These are phyloP conservation scores for Neelides sp. DNA, from an alignment of 1,140 invertebrate species.

Conservation along the genomic window DNA sequence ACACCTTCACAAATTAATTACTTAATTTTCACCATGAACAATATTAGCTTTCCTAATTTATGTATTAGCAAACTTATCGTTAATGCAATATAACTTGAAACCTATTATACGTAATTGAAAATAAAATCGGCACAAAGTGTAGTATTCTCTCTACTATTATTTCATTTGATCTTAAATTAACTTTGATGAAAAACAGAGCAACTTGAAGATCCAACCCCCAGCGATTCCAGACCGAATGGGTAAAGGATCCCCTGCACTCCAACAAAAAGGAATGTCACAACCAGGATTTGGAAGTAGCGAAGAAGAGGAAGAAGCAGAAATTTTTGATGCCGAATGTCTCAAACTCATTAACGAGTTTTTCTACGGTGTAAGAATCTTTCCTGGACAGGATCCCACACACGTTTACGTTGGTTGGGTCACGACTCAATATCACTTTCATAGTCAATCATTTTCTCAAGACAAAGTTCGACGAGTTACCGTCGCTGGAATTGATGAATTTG, in stretches of 20 bases:
- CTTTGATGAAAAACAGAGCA: too few species aligned
- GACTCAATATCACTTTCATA: slow-evolving; percentile 83
- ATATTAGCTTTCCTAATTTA: slow-evolving; percentile 25
- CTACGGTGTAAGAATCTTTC: slow-evolving; percentile 62
- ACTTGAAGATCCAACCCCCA: slow-evolving; percentile 50
- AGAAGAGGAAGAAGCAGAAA: slow-evolving; percentile 49
- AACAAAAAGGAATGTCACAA: slow-evolving; percentile 53
- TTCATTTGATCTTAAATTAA: too few species aligned
- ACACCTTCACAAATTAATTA: too few species aligned
- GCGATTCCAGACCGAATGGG: slow-evolving; percentile 45
- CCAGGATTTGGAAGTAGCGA: slow-evolving; percentile 48
- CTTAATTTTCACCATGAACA: not conserved
- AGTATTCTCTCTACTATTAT: too few species aligned
- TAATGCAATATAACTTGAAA: too few species aligned
- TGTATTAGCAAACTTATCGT: too few species aligned
- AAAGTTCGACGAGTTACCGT: slow-evolving; percentile 75
- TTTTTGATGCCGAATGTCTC: slow-evolving; percentile 71
- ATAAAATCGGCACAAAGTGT: too few species aligned
- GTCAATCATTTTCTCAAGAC: slow-evolving; percentile 76
- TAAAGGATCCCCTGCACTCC: slow-evolving; percentile 11
- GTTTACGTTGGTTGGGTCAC: slow-evolving; percentile 99
- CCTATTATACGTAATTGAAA: too few species aligned
- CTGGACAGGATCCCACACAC: slow-evolving; percentile 92
- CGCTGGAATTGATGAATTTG: slow-evolving; percentile 66
- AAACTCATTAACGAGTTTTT: slow-evolving; percentile 96